Evolutionary conservation across 2,888 invertebrate species (phyloP).

Genomic region (Apoda limacodes): DNA sequence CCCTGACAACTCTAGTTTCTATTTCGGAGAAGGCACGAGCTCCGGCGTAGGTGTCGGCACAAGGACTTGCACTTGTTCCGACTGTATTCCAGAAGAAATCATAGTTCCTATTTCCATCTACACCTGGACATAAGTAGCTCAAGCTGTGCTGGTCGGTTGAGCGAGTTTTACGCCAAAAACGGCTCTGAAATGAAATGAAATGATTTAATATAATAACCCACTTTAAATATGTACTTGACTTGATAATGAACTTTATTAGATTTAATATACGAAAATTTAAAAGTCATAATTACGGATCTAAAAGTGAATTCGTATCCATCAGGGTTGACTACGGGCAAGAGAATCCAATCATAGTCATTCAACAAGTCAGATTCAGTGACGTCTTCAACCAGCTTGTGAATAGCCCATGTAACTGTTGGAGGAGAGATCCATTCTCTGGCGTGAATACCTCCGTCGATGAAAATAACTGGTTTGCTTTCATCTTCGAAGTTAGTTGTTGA

Average conservation of each 20-base stretch:
- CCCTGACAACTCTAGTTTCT: constrained; percentile 71
- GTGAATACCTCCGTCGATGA: constrained; percentile 73
- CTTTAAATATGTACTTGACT: too few relatives aligned
- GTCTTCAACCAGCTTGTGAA: constrained; percentile 73
- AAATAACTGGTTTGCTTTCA: constrained; percentile 63
- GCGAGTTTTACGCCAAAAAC: constrained; percentile 79
- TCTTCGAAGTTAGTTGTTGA: constrained; percentile 59
- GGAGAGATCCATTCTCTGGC: constrained; percentile 80
- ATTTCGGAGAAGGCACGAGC: constrained; percentile 73
- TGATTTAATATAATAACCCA: too few relatives aligned
- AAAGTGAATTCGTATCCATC: constrained; percentile 75
- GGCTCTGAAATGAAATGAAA: constrained; percentile 63
- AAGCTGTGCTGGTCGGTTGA: constrained; percentile 41
- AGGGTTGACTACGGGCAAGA: constrained; percentile 76
- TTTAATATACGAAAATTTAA: too few relatives aligned
- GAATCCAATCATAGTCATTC: constrained; percentile 73
- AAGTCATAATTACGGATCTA: too few relatives aligned
- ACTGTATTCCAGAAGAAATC: constrained; percentile 76
- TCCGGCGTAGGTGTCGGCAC: constrained; percentile 73
- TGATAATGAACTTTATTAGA: too few relatives aligned
- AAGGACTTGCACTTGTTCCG: constrained; percentile 66
- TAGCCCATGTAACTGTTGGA: constrained; percentile 72
- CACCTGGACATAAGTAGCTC: constrained; percentile 68
- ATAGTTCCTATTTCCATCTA: constrained; percentile 83
- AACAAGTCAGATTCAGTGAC: constrained; percentile 62